Conservation (phyloP, 1,140 invertebrate species). For the Palaemon carinicauda region DNA sequence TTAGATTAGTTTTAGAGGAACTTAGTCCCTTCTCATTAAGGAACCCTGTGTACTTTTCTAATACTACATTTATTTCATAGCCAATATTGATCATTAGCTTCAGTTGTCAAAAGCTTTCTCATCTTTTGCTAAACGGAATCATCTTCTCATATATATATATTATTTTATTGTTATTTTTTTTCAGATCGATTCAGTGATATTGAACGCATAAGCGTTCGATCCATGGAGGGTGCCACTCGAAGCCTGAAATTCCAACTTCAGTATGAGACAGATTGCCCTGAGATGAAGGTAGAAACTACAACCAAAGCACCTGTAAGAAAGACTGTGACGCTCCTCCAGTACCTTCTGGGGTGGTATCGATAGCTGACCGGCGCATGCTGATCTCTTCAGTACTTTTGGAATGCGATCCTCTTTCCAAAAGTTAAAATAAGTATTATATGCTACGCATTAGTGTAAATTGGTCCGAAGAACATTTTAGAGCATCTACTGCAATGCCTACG, state of each 20-base stretch:
- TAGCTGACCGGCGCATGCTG: neutral
- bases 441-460: too few species aligned
- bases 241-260: constrained; percentile 23
- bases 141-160: neutral
- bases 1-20: too few species aligned
- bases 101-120: neutral
- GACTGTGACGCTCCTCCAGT: constrained; percentile 39
- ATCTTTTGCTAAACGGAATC: neutral
- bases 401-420: too few species aligned
- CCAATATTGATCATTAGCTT: neutral
- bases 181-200: constrained; percentile 38
- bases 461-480: too few species aligned
- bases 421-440: too few species aligned
- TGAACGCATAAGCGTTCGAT: constrained; percentile 27
- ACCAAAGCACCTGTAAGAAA: neutral
- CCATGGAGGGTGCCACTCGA: constrained; percentile 9
- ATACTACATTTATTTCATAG: too few species aligned
- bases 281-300: neutral
- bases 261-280: constrained; percentile 21
- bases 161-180: too few species aligned
- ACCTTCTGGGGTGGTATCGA: constrained; percentile 45
- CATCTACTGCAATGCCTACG: too few species aligned
- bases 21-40: too few species aligned
- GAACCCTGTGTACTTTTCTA: too few species aligned
- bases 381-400: too few species aligned